Evolutionary conservation across 2,113 vertebrate species (phyloP).

Genomic region (Tylochromis polylepis): DNA sequence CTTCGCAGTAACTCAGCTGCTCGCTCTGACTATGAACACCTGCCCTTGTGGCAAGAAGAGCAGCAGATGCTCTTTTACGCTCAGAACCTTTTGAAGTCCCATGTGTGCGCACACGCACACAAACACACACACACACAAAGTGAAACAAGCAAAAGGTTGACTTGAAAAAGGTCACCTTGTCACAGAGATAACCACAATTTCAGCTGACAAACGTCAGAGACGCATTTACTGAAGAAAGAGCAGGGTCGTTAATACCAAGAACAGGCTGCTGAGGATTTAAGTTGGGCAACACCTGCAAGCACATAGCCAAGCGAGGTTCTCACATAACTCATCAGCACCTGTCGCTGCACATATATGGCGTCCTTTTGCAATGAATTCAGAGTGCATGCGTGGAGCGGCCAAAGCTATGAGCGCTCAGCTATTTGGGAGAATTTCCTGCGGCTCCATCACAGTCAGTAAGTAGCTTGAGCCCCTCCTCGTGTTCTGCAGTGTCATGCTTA

Average conservation of each 20-base stretch:
- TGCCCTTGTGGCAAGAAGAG: conserved; percentile 14
- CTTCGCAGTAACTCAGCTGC: neutral
- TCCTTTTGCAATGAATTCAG: neutral
- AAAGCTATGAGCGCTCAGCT: neutral
- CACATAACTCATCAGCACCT: neutral
- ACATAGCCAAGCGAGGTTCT: neutral
- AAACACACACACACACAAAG: neutral
- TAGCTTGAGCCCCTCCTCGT: neutral
- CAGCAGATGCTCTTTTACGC: conserved; percentile 37
- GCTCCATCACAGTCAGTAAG: neutral
- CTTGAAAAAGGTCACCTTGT: conserved; percentile 35
- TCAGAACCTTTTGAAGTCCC: conserved; percentile 33
- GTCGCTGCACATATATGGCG: neutral
- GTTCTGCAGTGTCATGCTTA: neutral
- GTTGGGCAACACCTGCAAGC: neutral
- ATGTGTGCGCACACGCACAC: neutral
- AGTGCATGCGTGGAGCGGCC: neutral
- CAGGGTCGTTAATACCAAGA: neutral
- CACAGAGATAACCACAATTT: neutral
- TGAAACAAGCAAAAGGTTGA: conserved; percentile 10
- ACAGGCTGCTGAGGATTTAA: neutral
- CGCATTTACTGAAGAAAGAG: neutral
- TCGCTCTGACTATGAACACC: neutral
- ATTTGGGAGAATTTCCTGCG: neutral
- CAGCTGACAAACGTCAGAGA: conserved; percentile 18